A percentile compares a stretch with the other conserved stretches of the same genome.
Evolutionary conservation across 2,888 invertebrate species (phyloP).

Genomic region (Pyrrhia umbra): DNA sequence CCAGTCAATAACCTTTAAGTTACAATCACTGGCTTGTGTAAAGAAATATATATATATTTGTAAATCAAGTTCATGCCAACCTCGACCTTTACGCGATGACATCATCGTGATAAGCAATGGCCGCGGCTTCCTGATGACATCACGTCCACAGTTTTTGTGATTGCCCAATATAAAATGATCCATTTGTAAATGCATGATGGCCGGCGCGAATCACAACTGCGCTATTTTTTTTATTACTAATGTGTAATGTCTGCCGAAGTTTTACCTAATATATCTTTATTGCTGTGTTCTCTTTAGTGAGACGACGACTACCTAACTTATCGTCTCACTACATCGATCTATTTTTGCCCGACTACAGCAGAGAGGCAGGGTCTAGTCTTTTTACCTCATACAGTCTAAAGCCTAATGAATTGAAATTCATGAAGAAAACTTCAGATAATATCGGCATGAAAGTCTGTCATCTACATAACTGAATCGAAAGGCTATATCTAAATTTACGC

Average conservation of each 20-base stretch:
- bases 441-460: too few relatives aligned
- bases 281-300: neutral
- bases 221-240: constrained; percentile 9
- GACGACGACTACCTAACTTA: too few relatives aligned
- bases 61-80: constrained; percentile 49
- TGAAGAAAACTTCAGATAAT: too few relatives aligned
- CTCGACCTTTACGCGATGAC: constrained; percentile 64
- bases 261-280: constrained; percentile 16
- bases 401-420: too few relatives aligned
- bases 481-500: neutral
- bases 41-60: constrained; percentile 9
- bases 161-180: constrained; percentile 51
- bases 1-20: constrained; percentile 54
- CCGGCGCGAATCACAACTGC: constrained; percentile 26
- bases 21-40: constrained; percentile 17
- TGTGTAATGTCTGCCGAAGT: constrained; percentile 1
- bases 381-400: neutral
- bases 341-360: neutral
- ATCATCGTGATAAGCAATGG: constrained; percentile 55
- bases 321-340: too few relatives aligned
- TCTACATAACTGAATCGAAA: too few relatives aligned
- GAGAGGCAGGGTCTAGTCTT: neutral
- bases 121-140: constrained; percentile 56
- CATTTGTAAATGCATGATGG: constrained; percentile 42
- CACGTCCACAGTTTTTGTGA: constrained; percentile 52